A percentile compares a stretch with the other conserved stretches of the same genome.
Evolutionary conservation across 2,113 vertebrate species (phyloP).

Genomic region (Nerophis ophidion): DNA sequence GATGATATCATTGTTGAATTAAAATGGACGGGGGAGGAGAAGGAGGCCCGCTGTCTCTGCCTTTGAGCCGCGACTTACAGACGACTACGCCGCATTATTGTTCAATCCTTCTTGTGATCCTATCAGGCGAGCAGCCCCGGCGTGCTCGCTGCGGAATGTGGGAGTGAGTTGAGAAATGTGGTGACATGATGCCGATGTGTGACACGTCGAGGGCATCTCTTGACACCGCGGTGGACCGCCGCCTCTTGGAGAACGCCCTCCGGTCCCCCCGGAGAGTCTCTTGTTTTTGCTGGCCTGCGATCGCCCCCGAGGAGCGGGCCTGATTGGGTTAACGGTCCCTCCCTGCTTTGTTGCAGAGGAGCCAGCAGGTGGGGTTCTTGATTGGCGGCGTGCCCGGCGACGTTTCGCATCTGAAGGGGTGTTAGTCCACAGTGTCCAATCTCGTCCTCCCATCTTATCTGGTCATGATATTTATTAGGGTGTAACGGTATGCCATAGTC

Average conservation of each 20-base stretch:
- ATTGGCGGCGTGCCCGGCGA: constrained; percentile 52
- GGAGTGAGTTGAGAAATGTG: constrained; percentile 31
- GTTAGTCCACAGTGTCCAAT: not conserved
- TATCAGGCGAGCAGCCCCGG: not conserved
- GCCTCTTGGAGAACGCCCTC: not conserved
- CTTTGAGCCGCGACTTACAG: not conserved
- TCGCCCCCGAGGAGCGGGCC: constrained; percentile 30
- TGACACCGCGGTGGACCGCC: not conserved
- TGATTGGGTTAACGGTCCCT: constrained; percentile 56
- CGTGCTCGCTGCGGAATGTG: constrained; percentile 23
- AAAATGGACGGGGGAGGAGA: not conserved
- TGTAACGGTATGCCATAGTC: no score
- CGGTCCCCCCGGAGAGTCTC: not conserved
- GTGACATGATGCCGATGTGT: constrained; percentile 12
- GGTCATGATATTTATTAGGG: not conserved
- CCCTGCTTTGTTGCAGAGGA: constrained; percentile 42
- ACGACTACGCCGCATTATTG: not conserved
- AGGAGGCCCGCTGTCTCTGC: not conserved
- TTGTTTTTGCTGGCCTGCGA: constrained; percentile 24
- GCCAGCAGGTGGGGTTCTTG: constrained; percentile 45
- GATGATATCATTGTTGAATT: not conserved
- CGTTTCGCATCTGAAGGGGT: constrained; percentile 21
- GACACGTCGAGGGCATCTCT: constrained; percentile 7
- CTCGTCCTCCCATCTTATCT: constrained; percentile 3
- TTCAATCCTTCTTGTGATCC: not conserved